Conservation (phyloP, 2,113 vertebrate species). For the Rhagologus leucostigma region DNA sequence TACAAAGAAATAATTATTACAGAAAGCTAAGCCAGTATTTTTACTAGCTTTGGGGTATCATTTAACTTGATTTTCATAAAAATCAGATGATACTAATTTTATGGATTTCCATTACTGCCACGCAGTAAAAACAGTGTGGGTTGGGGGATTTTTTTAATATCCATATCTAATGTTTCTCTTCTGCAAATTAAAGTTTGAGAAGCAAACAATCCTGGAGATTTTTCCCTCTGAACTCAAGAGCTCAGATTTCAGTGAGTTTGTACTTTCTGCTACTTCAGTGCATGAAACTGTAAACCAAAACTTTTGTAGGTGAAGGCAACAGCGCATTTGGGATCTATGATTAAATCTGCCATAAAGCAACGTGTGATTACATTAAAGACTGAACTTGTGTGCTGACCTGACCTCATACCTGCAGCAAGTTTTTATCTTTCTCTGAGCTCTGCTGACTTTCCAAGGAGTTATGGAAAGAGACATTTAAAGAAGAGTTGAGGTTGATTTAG, state of each 20-base stretch:
- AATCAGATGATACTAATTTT: constrained; percentile 37
- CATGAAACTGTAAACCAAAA: background rate
- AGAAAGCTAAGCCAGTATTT: constrained; percentile 9
- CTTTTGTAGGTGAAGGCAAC: background rate
- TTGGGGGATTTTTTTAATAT: background rate
- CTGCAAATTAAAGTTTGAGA: constrained; percentile 22
- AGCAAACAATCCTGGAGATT: background rate
- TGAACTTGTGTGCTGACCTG: background rate
- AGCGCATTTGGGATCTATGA: background rate
- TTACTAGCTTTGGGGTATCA: constrained; percentile 24
- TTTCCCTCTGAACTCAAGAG: background rate
- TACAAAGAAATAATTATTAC: background rate
- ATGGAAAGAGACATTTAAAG: background rate
- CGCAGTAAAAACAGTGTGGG: background rate
- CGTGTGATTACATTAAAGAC: background rate
- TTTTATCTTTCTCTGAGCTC: background rate
- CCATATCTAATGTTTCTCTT: constrained; percentile 18
- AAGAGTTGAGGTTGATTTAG: background rate
- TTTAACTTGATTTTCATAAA: constrained; percentile 40
- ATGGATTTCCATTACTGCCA: constrained; percentile 21
- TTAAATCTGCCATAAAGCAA: background rate
- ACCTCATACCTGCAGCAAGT: background rate
- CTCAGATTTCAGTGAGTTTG: constrained; percentile 22
- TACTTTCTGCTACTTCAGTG: constrained; percentile 2
- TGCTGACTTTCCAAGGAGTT: background rate